Evolutionary conservation across 2,888 invertebrate species (phyloP), one percentile per base, ranked within the genome.

Genomic region (Chydorus sphaericus): DNA sequence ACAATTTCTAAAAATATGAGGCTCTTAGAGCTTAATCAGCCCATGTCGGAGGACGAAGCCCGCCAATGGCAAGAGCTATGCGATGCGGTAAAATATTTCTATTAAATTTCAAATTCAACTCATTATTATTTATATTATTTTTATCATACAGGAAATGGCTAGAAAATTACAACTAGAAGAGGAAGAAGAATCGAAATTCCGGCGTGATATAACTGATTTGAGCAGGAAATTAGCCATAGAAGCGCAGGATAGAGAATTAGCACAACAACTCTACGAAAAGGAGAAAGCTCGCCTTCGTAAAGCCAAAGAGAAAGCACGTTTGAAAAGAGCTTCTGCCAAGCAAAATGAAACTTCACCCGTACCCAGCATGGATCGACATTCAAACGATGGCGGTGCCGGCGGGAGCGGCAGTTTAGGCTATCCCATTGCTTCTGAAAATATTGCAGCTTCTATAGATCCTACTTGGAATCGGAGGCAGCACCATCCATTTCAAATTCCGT

Each of bases 231-330:
- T 84, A 60, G 85, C 85, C 2, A 82, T 85, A 62, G 85, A 86
- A 70, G 83, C 83, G 1, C 85, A 85, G 67, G 85, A 86, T 65
- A 80, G 83, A 59, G 85, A 85, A 67, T 67, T 85, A 52, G 85
- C 85, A 2, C 78, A 80, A 66, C 76, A 85, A 72, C 68, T 86
- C 48, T 85, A 85, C 67, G 85, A 85, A 66, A 72, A 79, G 72
- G 85, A 85, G 67, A 76, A 80, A 62, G 80, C 80, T 18, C 81
- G 82, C 67, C 78, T 80, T 2, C 78, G 78, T 63, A 73, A 82
- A 60, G 82, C 83, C 7, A 76, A 80, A 62, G 84, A 85, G 65
- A 75, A 79, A 62, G 83, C 83, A 4, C 65, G 79, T 57, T 75
- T 78, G 62, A 79, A 79, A 64, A 77, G 79, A 29, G 75, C 74